Percentiles rank a stretch among this genome's conserved stretches.
phyloP scores from a whole-genome alignment of 1,140 invertebrate genomes.

The Drosophila nebulosa region DNA sequence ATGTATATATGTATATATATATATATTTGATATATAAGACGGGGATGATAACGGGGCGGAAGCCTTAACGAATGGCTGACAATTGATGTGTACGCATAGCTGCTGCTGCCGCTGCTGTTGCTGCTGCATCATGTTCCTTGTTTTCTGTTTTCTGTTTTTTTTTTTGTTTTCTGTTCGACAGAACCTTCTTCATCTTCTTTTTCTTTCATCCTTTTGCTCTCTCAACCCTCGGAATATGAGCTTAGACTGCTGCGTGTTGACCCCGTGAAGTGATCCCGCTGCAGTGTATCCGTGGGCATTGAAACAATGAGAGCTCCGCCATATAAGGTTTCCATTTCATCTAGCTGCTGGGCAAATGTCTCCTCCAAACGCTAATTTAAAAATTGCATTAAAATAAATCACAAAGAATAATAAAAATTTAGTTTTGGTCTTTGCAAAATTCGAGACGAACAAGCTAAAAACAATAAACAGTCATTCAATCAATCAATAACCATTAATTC shows the following conservation, averaged over 20 bases:
- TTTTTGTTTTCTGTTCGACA: slow-evolving; percentile 25
- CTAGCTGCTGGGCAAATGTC: slow-evolving; percentile 90
- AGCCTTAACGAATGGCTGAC: slow-evolving; percentile 60
- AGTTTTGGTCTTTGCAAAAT: not conserved
- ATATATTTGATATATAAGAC: slow-evolving; percentile 29
- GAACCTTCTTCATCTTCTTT: not conserved
- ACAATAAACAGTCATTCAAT: not conserved
- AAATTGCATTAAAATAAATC: not conserved
- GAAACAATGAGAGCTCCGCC: slow-evolving; percentile 82
- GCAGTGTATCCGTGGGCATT: slow-evolving; percentile 85
- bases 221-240: slow-evolving; percentile 81
- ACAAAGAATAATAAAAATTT: not conserved
- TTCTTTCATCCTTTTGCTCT: not conserved
- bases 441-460: not conserved
- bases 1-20: slow-evolving; percentile 14
- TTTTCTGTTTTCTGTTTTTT: not conserved
- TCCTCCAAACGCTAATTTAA: slow-evolving; percentile 89
- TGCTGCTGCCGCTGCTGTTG: slow-evolving; percentile 26
- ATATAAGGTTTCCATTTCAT: slow-evolving; percentile 91
- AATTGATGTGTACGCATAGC: slow-evolving; percentile 54
- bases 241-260: slow-evolving; percentile 88
- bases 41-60: slow-evolving; percentile 24
- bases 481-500: not conserved
- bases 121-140: slow-evolving; percentile 22
- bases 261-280: slow-evolving; percentile 82